Percentiles rank a stretch among this genome's conserved stretches.
phyloP scores from a whole-genome alignment of 2,888 invertebrate genomes.

The Coremacera marginata region DNA sequence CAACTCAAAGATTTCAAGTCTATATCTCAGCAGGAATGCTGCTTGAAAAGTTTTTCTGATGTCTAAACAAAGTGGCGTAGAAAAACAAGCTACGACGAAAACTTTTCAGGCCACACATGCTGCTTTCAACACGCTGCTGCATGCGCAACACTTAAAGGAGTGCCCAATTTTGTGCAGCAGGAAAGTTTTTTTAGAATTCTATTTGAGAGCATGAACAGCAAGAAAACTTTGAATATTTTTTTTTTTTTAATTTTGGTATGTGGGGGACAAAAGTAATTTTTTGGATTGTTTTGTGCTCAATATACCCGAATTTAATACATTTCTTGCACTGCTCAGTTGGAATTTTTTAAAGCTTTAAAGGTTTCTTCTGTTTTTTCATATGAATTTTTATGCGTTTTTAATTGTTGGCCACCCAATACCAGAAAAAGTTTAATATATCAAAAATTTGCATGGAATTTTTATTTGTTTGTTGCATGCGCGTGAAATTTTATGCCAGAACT shows the following conservation, averaged over 20 bases:
- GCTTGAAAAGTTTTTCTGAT: neutral
- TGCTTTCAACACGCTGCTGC: conserved; percentile 5
- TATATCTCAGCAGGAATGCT: neutral
- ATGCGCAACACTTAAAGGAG: neutral
- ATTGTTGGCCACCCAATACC: neutral
- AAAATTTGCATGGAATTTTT: neutral
- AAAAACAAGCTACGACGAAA: neutral
- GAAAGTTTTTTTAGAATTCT: neutral
- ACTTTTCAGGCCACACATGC: neutral
- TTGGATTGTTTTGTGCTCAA: neutral
- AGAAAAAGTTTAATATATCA: no score
- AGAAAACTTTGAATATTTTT: neutral
- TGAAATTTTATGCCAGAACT: conserved; percentile 10
- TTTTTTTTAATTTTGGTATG: neutral
- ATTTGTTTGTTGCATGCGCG: neutral
- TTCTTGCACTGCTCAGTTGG: neutral
- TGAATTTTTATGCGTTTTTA: neutral
- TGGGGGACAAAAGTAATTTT: neutral
- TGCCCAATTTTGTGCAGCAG: neutral
- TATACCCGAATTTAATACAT: no score
- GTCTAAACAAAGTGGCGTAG: neutral
- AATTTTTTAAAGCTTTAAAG: neutral
- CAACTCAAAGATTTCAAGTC: neutral
- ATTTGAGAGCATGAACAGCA: neutral
- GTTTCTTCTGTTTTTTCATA: neutral